Base-by-base conservation (phyloP, 2,888 invertebrate genomes). In the Isotomurus palustris region DNA sequence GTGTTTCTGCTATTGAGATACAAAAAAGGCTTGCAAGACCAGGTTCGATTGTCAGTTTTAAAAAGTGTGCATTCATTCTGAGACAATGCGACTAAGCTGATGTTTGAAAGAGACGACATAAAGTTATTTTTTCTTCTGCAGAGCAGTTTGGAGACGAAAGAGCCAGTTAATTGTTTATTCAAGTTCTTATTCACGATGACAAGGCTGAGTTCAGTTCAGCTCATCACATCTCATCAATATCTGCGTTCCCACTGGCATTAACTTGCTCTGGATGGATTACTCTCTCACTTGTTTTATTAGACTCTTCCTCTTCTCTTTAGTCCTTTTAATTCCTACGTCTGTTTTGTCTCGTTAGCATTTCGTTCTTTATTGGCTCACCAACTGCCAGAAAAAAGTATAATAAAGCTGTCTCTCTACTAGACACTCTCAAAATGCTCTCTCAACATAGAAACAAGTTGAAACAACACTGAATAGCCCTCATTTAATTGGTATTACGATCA, bases 321-420 rank as follows among this genome's bases (percentile, higher is more conserved):
- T 54, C 40, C 22, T 54, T 54, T 54, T 54, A 54, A 48, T 36
- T 48, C 48, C 21, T 47, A n/a, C n/a, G 12, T 17, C 28, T 17
- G 27, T n/a, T 47, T 29, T 47, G 17, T 47, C 47, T 47, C 47
- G 8, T 29, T 28, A 47, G 12, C 47, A 25, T 17, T 47, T 47
- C 28, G 47, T 47, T 47, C 28, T 47, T 27, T 5, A 47, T 40
- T 14, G 17, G 40, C 29, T 25, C 25, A 40, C 47, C 27, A 54
- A 45, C 54, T 43, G 57, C 60, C 60, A 56, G 57, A 61, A 53
- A 54, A 54, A 55, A 12, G n/a, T n/a, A n/a, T n/a, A n/a, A n/a
- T n/a, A n/a, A n/a, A n/a, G n/a, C n/a, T n/a, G n/a, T n/a, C n/a
- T n/a, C n/a, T n/a, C n/a, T n/a, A n/a, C n/a, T n/a, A n/a, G n/a